phyloP scores from a whole-genome alignment of 2,888 invertebrate genomes.

The Synanthedon vespiformis region DNA sequence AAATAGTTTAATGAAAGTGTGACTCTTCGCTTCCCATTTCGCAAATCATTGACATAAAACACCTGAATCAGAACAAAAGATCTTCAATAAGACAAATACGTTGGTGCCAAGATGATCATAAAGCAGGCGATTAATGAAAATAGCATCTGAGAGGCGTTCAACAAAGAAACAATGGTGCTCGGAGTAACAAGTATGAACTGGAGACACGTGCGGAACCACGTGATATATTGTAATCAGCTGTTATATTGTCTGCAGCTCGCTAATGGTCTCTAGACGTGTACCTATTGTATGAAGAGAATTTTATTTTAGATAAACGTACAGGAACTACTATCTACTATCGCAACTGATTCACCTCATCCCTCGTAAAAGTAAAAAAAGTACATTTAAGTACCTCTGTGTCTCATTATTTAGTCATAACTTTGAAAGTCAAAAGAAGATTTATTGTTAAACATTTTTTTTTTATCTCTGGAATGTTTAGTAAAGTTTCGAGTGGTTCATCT shows the following conservation, averaged over 20 bases:
- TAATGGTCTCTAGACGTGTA: background rate
- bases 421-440: no score
- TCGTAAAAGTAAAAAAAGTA: no score
- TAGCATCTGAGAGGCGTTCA: slow-evolving; percentile 24
- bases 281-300: no score
- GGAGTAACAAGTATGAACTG: slow-evolving; percentile 27
- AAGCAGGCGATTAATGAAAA: slow-evolving; percentile 46
- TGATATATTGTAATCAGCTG: slow-evolving; percentile 36
- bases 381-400: no score
- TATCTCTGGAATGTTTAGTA: no score
- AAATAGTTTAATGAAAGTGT: no score
- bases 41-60: slow-evolving; percentile 1
- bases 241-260: slow-evolving; percentile 3
- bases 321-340: no score
- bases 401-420: no score
- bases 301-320: no score
- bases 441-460: no score
- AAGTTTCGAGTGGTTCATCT: no score
- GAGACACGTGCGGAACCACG: slow-evolving; percentile 15
- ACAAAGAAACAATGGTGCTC: slow-evolving; percentile 46
- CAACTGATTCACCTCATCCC: no score
- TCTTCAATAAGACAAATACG: background rate
- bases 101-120: slow-evolving; percentile 34
- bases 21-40: background rate
- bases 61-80: slow-evolving; percentile 11